A percentile compares a stretch with the other conserved stretches of the same genome.
These are phyloP conservation scores for Bradypodion pumilum DNA, from an alignment of 2,797 vertebrate species.

Conservation along the genomic window DNA sequence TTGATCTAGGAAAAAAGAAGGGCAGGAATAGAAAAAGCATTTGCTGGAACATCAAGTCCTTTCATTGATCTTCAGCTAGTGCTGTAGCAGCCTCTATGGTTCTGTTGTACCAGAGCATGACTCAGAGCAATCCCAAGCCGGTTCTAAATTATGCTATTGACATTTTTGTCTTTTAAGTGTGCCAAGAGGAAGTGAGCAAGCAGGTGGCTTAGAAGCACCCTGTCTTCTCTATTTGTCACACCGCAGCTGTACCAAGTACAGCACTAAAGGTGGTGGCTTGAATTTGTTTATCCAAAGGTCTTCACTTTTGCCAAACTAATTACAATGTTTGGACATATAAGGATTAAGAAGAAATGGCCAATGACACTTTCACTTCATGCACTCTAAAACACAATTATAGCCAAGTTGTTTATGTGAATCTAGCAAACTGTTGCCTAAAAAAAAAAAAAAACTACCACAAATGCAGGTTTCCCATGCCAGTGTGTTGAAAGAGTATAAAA, in stretches of 20 bases:
- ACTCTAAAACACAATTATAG: neutral
- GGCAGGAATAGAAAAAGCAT: neutral
- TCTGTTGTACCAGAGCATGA: neutral
- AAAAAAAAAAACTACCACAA: conserved; percentile 2
- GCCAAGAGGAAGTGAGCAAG: neutral
- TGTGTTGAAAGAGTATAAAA: neutral
- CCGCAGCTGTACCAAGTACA: neutral
- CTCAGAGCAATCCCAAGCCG: neutral
- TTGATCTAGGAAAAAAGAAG: neutral
- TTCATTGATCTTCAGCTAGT: neutral
- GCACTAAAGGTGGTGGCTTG: neutral
- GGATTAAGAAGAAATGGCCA: neutral
- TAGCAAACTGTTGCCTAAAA: conserved; percentile 4
- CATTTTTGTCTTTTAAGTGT: neutral
- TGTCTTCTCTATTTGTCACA: neutral
- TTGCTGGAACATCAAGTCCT: neutral
- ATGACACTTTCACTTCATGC: neutral
- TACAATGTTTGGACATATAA: neutral
- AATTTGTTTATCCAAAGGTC: neutral
- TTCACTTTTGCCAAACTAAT: neutral
- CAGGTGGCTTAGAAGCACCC: neutral
- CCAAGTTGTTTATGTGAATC: neutral
- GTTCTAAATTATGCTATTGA: neutral
- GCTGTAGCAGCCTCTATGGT: neutral
- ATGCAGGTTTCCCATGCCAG: neutral